Conservation (phyloP, 2,888 invertebrate species). For the Oligia fasciuncula region DNA sequence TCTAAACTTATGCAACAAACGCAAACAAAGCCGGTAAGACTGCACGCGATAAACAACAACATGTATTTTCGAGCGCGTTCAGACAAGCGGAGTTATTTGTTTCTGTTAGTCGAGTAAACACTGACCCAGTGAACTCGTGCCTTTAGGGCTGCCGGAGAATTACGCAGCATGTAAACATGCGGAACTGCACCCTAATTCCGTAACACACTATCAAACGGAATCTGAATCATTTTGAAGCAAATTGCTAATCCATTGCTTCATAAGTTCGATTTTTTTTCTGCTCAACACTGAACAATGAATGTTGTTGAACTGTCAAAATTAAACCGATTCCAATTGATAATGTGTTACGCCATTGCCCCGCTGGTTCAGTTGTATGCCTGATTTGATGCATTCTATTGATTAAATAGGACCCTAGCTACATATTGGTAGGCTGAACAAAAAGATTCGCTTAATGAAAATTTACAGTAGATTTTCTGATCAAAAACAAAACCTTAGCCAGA, state of each 20-base stretch:
- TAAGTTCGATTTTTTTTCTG: no score
- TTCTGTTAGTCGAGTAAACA: conserved; percentile 33
- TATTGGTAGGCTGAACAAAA: not conserved
- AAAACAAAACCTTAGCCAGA: not conserved
- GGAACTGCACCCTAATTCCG: no score
- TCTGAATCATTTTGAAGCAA: no score
- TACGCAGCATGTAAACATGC: not conserved
- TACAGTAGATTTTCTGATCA: not conserved
- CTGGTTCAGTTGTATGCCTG: not conserved
- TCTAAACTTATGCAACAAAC: conserved; percentile 17
- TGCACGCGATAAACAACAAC: not conserved
- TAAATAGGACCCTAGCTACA: not conserved
- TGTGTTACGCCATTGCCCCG: no score
- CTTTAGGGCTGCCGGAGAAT: not conserved
- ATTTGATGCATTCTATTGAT: not conserved
- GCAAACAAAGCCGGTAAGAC: conserved; percentile 14
- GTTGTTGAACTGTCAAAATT: no score
- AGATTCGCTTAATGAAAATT: not conserved
- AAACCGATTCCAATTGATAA: no score
- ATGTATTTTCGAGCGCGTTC: conserved; percentile 32
- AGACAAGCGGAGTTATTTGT: conserved; percentile 35
- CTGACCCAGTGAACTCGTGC: conserved; percentile 16
- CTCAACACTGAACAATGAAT: no score
- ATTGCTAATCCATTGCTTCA: no score
- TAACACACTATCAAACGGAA: no score